Evolutionary conservation across 2,888 invertebrate species (phyloP).

Genomic region (Ceratothoa steindachneri): DNA sequence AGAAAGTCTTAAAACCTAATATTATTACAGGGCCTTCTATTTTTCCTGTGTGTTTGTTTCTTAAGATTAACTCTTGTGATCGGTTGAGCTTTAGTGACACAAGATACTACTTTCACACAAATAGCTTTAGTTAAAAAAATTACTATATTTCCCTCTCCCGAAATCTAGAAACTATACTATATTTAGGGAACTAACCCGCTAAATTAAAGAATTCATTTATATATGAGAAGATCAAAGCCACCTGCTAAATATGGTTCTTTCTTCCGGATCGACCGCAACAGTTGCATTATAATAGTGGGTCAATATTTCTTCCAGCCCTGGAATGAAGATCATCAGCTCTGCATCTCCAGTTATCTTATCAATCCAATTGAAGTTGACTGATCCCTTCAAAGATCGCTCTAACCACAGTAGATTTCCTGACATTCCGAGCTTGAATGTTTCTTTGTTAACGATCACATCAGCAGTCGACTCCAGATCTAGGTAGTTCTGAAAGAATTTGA

Average conservation of each 20-base stretch:
- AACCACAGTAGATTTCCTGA: not conserved
- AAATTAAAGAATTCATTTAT: too few species aligned
- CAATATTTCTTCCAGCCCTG: not conserved
- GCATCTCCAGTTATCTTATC: not conserved
- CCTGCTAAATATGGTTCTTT: not conserved
- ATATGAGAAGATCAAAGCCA: too few species aligned
- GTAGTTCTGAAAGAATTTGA: not conserved
- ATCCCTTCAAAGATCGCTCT: not conserved
- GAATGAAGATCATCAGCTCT: not conserved
- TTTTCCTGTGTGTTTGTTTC: too few species aligned
- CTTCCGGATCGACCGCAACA: not conserved
- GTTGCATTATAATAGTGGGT: constrained; percentile 7
- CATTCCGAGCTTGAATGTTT: not conserved
- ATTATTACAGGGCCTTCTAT: too few species aligned
- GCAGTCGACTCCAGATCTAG: not conserved
- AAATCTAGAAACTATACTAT: too few species aligned
- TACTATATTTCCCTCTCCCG: too few species aligned
- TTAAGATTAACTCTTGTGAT: too few species aligned
- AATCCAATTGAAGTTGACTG: not conserved
- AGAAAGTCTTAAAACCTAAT: too few species aligned
- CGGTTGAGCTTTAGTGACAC: too few species aligned
- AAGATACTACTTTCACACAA: too few species aligned
- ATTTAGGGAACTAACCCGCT: too few species aligned
- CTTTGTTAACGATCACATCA: not conserved
- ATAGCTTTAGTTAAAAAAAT: too few species aligned